Evolutionary conservation across 2,113 vertebrate genomes (phyloP).

Genomic region (Polyodon spathula): DNA sequence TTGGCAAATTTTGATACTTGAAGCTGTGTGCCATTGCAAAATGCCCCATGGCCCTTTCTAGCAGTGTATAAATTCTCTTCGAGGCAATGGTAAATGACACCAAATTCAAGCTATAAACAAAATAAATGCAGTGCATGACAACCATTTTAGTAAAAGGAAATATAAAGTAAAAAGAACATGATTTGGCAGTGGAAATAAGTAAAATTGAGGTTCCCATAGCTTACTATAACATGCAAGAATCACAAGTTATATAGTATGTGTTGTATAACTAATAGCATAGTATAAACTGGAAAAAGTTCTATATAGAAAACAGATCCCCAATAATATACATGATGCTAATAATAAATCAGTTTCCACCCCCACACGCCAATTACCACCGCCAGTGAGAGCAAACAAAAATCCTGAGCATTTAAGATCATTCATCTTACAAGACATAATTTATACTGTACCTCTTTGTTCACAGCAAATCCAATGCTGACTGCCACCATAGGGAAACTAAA

Average conservation of each 20-base stretch:
- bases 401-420: conserved; percentile 19
- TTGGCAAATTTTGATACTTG: conserved; percentile 53
- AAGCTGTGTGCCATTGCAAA: conserved; percentile 71
- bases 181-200: too few relatives aligned
- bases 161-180: neutral
- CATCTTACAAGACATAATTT: conserved; percentile 34
- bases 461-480: conserved; percentile 80
- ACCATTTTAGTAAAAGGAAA: neutral
- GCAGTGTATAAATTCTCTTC: conserved; percentile 75
- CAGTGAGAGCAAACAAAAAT: conserved; percentile 6
- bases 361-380: too few relatives aligned
- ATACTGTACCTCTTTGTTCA: conserved; percentile 68
- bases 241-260: too few relatives aligned
- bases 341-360: too few relatives aligned
- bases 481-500: conserved; percentile 64
- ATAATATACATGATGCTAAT: too few relatives aligned
- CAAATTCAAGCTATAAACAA: conserved; percentile 68
- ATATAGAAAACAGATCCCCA: neutral
- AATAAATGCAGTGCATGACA: conserved; percentile 9
- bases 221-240: too few relatives aligned
- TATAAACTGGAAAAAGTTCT: neutral
- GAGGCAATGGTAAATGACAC: conserved; percentile 77
- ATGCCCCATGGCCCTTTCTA: conserved; percentile 71
- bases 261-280: neutral
- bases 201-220: too few relatives aligned